phyloP scores from a whole-genome alignment of 1,140 invertebrate species.

The Notospermus geniculatus region DNA sequence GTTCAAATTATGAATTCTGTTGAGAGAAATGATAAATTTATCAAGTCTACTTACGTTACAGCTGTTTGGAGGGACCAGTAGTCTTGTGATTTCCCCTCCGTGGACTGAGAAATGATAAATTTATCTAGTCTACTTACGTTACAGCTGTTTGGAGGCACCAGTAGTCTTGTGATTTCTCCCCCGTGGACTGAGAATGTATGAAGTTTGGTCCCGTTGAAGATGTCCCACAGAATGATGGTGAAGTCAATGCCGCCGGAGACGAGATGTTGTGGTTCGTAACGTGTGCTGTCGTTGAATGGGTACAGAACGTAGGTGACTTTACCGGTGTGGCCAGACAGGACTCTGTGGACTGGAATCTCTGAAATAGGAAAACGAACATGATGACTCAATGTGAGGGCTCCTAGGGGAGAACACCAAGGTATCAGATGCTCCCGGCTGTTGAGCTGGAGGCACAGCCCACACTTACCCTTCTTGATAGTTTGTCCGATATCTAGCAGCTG shows the following conservation, averaged over 20 bases:
- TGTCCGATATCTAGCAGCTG: conserved; percentile 73
- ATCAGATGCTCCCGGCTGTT: too few relatives aligned
- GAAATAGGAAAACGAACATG: conserved; percentile 37
- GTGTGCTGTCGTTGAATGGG: conserved; percentile 85
- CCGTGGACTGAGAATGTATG: conserved; percentile 97
- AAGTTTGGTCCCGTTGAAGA: conserved; percentile 83
- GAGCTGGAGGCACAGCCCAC: too few relatives aligned
- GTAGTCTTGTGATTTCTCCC: conserved; percentile 75
- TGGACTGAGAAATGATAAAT: too few relatives aligned
- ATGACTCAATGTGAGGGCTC: too few relatives aligned
- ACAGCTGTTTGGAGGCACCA: conserved; percentile 88
- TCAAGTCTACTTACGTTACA: too few relatives aligned
- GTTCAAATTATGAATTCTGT: too few relatives aligned
- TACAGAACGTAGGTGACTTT: conserved; percentile 94
- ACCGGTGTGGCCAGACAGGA: conserved; percentile 86
- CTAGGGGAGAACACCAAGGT: too few relatives aligned
- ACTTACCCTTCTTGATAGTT: conserved; percentile 59
- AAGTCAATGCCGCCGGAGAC: conserved; percentile 97
- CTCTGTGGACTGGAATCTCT: conserved; percentile 89
- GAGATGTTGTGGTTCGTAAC: conserved; percentile 80
- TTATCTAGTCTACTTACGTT: conserved; percentile 53
- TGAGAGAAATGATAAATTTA: too few relatives aligned
- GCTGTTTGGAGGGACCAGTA: too few relatives aligned
- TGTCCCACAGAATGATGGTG: conserved; percentile 95
- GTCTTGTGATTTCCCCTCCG: too few relatives aligned